Evolutionary conservation across 2,113 vertebrate species (phyloP).

Genomic region (Tichodroma muraria): DNA sequence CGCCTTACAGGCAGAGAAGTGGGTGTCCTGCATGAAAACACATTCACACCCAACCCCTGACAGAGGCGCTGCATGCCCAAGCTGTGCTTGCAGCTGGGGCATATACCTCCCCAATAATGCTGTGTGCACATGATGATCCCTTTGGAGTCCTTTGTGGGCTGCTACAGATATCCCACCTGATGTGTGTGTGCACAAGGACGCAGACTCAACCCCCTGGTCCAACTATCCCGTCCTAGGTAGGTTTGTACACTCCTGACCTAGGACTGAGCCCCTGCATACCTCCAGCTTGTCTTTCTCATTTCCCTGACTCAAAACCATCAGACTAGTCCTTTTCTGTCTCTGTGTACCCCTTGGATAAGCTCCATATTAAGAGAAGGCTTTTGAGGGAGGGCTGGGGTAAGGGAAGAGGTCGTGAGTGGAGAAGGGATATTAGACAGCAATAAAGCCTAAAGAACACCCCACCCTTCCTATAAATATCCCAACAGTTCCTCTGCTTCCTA

Average conservation of each 20-base stretch:
- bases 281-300: background rate
- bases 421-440: background rate
- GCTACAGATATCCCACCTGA: background rate
- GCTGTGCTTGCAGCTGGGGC: background rate
- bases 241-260: background rate
- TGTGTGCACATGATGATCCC: background rate
- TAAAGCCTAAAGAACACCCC: background rate
- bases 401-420: background rate
- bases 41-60: background rate
- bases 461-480: constrained; percentile 36
- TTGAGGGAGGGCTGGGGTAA: background rate
- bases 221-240: background rate
- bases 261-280: background rate
- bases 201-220: background rate
- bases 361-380: background rate
- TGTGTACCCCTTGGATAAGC: background rate
- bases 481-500: constrained; percentile 2
- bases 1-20: background rate
- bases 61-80: background rate
- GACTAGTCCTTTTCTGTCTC: background rate
- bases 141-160: background rate
- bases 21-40: rapidly evolving
- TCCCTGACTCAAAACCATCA: background rate
- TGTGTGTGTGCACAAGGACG: background rate
- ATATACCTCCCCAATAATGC: background rate